Conservation (phyloP, 2,113 vertebrate genomes). For the Potamarius usumacintae region DNA sequence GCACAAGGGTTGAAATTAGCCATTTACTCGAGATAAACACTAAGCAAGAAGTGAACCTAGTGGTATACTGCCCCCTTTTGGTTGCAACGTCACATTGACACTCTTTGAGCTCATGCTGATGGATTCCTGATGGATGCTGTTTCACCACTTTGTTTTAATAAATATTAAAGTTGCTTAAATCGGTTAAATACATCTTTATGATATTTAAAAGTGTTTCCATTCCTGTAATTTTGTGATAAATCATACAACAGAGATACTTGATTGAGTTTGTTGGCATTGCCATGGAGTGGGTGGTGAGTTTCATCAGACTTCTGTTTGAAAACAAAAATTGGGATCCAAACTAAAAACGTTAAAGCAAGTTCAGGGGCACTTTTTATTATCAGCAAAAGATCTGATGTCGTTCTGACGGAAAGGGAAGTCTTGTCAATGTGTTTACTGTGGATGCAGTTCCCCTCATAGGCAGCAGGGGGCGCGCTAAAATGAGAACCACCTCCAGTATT, state of each 20-base stretch:
- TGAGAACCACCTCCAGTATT: neutral
- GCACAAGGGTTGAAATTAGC: too few species aligned
- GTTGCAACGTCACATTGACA: neutral
- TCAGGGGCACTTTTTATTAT: neutral
- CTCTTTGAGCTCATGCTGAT: neutral
- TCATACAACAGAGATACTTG: neutral
- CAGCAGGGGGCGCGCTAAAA: neutral
- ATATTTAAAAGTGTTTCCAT: neutral
- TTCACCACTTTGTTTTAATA: neutral
- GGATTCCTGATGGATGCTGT: neutral
- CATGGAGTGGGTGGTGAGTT: neutral
- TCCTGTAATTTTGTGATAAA: neutral
- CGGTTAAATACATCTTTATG: neutral
- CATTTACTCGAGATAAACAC: too few species aligned
- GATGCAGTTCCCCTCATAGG: neutral
- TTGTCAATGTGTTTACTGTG: too few species aligned
- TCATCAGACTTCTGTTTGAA: neutral
- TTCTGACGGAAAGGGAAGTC: neutral
- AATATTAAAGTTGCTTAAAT: neutral
- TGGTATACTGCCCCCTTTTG: slow-evolving; percentile 28
- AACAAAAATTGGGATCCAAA: neutral
- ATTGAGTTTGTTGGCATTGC: neutral
- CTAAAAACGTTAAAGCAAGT: neutral
- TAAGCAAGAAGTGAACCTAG: neutral
- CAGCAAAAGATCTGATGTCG: neutral